These are phyloP conservation scores for Macroglossus sobrinus DNA, from an alignment of 2,113 vertebrate genomes.

Conservation along the genomic window DNA sequence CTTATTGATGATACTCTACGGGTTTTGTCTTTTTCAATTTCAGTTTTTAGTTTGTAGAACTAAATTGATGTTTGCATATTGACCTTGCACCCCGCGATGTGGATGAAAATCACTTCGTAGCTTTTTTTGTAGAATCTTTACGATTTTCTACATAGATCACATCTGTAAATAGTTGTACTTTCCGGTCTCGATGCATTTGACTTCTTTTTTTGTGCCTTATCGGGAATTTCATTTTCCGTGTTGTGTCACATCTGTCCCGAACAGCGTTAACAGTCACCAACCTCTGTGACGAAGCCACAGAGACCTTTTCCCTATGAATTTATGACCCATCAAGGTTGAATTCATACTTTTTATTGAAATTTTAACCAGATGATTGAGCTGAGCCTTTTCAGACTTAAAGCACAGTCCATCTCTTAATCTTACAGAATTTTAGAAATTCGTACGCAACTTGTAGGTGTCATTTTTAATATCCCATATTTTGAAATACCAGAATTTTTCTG, in stretches of 20 bases:
- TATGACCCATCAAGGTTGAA: not conserved
- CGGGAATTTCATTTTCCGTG: not conserved
- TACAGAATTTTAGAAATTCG: constrained; percentile 56
- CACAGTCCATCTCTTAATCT: constrained; percentile 14
- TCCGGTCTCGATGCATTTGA: not conserved
- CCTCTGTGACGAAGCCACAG: not conserved
- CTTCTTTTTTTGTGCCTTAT: not conserved
- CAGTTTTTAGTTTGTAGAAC: not conserved
- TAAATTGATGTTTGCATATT: not conserved
- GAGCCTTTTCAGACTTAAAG: not conserved
- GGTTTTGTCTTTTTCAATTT: not conserved
- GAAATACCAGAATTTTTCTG: constrained; percentile 66
- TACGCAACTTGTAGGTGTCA: constrained; percentile 10
- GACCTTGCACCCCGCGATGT: not conserved
- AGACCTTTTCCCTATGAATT: not conserved
- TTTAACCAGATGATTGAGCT: not conserved
- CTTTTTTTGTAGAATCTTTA: not conserved
- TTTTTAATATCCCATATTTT: constrained; percentile 63
- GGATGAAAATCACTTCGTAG: not conserved
- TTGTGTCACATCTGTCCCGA: not conserved
- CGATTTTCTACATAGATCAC: not conserved
- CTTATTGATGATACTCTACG: not conserved
- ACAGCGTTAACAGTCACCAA: not conserved
- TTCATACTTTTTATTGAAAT: not conserved
- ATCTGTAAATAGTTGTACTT: not conserved